phyloP scores from a whole-genome alignment of 2,113 vertebrate genomes.

The Polypterus bichir region DNA sequence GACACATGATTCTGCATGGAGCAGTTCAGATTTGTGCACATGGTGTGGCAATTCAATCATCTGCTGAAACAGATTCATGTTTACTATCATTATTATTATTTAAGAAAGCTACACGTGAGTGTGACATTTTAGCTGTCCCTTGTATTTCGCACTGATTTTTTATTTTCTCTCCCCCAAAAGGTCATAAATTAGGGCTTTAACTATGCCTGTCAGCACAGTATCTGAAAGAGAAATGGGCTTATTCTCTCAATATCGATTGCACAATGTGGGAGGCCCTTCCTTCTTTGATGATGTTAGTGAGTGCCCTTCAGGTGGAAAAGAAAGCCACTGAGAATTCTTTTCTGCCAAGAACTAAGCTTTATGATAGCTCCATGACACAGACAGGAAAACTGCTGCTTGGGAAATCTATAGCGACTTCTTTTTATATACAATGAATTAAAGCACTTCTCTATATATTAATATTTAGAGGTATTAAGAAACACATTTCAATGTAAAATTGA shows the following conservation, averaged over 20 bases:
- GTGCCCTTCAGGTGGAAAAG: slow-evolving; percentile 1
- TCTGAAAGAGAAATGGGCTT: slow-evolving; percentile 20
- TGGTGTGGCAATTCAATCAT: background rate
- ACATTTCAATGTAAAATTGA: too few species aligned
- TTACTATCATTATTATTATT: too few species aligned
- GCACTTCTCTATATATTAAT: too few species aligned
- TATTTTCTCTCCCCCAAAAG: slow-evolving; percentile 3
- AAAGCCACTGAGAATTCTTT: slow-evolving; percentile 9
- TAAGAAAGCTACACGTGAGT: too few species aligned
- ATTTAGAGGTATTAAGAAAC: too few species aligned
- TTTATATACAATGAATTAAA: too few species aligned
- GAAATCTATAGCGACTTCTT: too few species aligned
- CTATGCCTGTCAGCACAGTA: slow-evolving; percentile 19
- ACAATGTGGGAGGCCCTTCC: slow-evolving; percentile 11
- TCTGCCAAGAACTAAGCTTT: slow-evolving; percentile 1
- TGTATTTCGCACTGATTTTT: background rate
- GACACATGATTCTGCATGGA: too few species aligned
- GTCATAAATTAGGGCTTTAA: slow-evolving; percentile 22
- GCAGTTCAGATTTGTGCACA: too few species aligned
- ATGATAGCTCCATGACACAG: slow-evolving; percentile 2
- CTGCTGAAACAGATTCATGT: background rate
- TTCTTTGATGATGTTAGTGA: slow-evolving; percentile 8
- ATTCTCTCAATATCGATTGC: slow-evolving; percentile 13
- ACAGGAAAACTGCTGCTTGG: background rate
- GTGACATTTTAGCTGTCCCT: too few species aligned